Conservation (phyloP, 2,113 vertebrate species). For the Choloepus hoffmanni region DNA sequence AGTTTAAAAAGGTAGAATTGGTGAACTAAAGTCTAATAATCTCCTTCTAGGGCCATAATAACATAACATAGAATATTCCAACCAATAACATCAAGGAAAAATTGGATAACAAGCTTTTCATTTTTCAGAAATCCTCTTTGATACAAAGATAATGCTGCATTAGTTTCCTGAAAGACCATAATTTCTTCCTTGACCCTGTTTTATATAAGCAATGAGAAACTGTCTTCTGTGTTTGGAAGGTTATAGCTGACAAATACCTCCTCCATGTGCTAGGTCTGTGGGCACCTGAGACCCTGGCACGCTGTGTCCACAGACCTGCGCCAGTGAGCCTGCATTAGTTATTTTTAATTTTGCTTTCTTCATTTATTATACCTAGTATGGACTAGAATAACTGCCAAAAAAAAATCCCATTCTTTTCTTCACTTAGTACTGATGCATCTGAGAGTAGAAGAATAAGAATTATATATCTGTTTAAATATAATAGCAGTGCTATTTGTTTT, state of each 20-base stretch:
- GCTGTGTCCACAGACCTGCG: too few species aligned
- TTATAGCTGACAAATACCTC: slow-evolving; percentile 94
- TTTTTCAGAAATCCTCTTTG: background rate
- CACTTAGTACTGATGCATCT: background rate
- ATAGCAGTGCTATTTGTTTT: background rate
- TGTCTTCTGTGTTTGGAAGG: slow-evolving; percentile 87
- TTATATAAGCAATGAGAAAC: slow-evolving; percentile 91
- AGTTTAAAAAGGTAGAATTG: background rate
- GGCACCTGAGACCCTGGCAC: too few species aligned
- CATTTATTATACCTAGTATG: background rate
- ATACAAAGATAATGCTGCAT: background rate
- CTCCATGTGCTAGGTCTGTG: too few species aligned
- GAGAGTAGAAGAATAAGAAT: background rate
- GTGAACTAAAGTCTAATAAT: background rate
- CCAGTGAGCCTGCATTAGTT: background rate
- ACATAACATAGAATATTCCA: background rate
- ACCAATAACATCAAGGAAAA: background rate
- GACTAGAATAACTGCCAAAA: background rate
- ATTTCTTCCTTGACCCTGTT: slow-evolving; percentile 94
- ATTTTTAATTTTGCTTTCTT: background rate
- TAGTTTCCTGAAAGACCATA: slow-evolving; percentile 86
- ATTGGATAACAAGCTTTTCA: background rate
- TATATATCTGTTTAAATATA: background rate
- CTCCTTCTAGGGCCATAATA: background rate
- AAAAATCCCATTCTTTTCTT: background rate